Base-by-base conservation (phyloP, 1,140 invertebrate genomes). In the Drosophila burlai region DNA sequence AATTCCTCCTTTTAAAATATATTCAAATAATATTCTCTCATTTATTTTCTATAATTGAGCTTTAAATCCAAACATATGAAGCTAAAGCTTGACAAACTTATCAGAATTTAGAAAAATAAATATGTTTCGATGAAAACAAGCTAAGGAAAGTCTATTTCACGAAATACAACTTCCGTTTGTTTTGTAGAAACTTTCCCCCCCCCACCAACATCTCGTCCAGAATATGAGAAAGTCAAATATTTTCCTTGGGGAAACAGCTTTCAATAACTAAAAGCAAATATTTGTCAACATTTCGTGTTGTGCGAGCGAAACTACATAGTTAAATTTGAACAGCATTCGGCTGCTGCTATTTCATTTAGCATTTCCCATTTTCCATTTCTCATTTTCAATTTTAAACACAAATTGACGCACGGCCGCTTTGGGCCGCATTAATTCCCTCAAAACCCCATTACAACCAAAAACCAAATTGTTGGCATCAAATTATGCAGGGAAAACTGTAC, bases 221-320 rank as follows among this genome's bases (percentile, higher is more conserved):
- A 18, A 45, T 29, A 40, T 40, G 24, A 49, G 8, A 49, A 59
- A 61, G 38, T 40, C 46, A 72, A 73, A 73, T 52, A 46, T 73
- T 73, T 73, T 58, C 54, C 54, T 38, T 49, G 36, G 71, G 46
- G 57, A 73, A 43, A 45, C 34, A 73, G 71, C 71, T 73, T 73
- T 73, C 68, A 61, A 73, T 73, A 73, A 73, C 71, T 72, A 73
- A 73, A 73, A 73, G 68, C 68, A 73, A 73, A 73, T 73, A 73
- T 73, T 73, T 73, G 71, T 73, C 71, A 73, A 73, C 68, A 61
- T 61, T 61, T 60, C 49, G 49, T 71, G 64, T 71, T 55, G 63
- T 26, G 38, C 49, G 49, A 57, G 34, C 15, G 11, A 46, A 71
- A 55, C 67, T 68, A 55, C 52, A 55, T 24, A 55, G 49, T 71